These are phyloP conservation scores for Pteruthius melanotis DNA, from an alignment of 2,113 vertebrate species.

Conservation along the genomic window DNA sequence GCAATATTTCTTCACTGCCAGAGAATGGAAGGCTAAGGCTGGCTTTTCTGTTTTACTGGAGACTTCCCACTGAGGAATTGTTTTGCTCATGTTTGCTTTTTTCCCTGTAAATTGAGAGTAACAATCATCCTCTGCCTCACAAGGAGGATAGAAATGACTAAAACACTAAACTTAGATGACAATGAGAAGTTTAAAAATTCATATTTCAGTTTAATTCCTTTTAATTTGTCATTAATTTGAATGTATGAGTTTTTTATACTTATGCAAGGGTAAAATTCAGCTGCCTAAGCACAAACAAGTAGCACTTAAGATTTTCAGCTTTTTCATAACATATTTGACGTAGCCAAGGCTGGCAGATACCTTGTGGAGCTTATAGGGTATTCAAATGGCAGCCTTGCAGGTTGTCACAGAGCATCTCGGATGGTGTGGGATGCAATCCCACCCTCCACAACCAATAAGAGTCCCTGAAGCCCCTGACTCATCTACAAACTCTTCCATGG, in stretches of 20 bases:
- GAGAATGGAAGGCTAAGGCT: background rate
- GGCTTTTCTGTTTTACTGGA: background rate
- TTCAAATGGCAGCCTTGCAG: background rate
- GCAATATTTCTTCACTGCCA: background rate
- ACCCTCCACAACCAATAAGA: background rate
- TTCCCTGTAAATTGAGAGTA: background rate
- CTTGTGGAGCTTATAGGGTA: background rate
- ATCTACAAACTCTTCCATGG: accelerated
- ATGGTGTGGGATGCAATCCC: background rate
- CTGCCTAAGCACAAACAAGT: background rate
- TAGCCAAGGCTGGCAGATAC: background rate
- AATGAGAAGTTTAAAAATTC: background rate
- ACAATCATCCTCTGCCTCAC: background rate
- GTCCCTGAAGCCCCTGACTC: background rate
- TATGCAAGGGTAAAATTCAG: background rate
- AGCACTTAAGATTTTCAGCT: background rate
- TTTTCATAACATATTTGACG: background rate
- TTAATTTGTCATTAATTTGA: background rate
- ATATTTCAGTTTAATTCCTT: background rate
- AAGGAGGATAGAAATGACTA: background rate
- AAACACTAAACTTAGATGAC: background rate
- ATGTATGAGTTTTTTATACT: background rate
- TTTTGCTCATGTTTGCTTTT: background rate
- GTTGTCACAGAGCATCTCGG: background rate
- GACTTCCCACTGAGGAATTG: background rate